Evolutionary conservation across 64 coral and sea anemone species (phyloP), one percentile per base, ranked within the genome.

Genomic region (Hydrozoanthus tunicans): DNA sequence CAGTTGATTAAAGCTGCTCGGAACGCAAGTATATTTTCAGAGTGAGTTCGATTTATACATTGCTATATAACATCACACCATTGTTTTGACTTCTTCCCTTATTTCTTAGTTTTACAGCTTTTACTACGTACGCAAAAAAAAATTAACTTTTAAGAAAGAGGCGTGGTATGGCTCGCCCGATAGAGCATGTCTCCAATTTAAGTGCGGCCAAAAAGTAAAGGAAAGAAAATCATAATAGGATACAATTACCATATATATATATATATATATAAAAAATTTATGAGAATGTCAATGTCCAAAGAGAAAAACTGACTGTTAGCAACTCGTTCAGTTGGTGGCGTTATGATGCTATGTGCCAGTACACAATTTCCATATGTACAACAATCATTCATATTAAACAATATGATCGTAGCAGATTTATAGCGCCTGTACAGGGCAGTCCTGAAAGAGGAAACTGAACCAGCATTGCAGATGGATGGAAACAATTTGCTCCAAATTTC

Each of bases 391-490:
- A 51, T 11, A 78, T 55, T 12, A n/a, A 3, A 12, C 24, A 78
- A 51, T 4, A 43, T 43, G 32, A 1, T 43, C 32, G 32, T 43
- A 43, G 32, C 32, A 43, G 32, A 43, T 20, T 20, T 20, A 20
- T 43, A 43, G 32, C 32, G 77, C 77, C 54, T 79, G 77, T 79
- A 79, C 17, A 79, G 77, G 32, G 77, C 77, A 7, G 65, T 68
- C 65, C 20, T 68, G 20, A 68, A 68, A 11, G 65, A 6, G 65
- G 13, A 68, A 68, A 68, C 65, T 13, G 65, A 68, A 68, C 65
- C 65, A 68, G 65, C 7, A 13, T 6, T 68, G 65, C 65, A n/a
- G 65, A 12, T 68, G 65, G 65, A 15, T 15, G 65, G 11, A 68
- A n/a, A n/a, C 20, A 68, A 68, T 1, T 1, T 68, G 20, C 20